phyloP scores from a whole-genome alignment of 1,140 invertebrate genomes.

The Drosophila navojoa region DNA sequence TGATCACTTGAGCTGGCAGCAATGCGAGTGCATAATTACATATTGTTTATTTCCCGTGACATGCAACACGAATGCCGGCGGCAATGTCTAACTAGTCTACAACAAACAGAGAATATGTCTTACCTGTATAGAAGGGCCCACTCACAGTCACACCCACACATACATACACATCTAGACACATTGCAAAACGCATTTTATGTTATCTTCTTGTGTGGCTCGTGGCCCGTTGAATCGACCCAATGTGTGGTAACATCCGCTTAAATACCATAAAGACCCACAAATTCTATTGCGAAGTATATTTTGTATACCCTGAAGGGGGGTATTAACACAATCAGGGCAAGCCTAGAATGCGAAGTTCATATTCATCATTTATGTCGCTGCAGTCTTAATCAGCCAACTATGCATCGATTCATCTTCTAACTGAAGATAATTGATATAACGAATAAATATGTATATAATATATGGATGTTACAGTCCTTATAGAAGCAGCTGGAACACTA shows the following conservation, averaged over 20 bases:
- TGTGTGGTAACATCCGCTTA: constrained; percentile 41
- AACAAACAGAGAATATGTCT: constrained; percentile 60
- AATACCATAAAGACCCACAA: constrained; percentile 26
- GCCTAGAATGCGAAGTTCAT: too few species aligned
- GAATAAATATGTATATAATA: too few species aligned
- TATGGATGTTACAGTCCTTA: too few species aligned
- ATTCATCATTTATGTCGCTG: too few species aligned
- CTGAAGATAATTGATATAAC: too few species aligned
- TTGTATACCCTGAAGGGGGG: background rate
- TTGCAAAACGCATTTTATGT: constrained; percentile 76
- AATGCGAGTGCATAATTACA: constrained; percentile 62
- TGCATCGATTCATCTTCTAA: too few species aligned
- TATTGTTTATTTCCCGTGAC: constrained; percentile 78
- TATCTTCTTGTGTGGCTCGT: constrained; percentile 43
- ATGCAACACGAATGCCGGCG: constrained; percentile 59
- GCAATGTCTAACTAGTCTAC: constrained; percentile 36
- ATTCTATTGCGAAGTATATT: constrained; percentile 36
- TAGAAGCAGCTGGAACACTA: too few species aligned
- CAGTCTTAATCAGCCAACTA: too few species aligned
- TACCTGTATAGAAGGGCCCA: constrained; percentile 2
- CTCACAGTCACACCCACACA: constrained; percentile 19
- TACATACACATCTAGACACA: constrained; percentile 11
- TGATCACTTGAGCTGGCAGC: constrained; percentile 36
- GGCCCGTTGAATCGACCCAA: background rate
- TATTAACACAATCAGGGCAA: too few species aligned